Conservation (phyloP, 2,113 vertebrate genomes). For the Passerina amoena region DNA sequence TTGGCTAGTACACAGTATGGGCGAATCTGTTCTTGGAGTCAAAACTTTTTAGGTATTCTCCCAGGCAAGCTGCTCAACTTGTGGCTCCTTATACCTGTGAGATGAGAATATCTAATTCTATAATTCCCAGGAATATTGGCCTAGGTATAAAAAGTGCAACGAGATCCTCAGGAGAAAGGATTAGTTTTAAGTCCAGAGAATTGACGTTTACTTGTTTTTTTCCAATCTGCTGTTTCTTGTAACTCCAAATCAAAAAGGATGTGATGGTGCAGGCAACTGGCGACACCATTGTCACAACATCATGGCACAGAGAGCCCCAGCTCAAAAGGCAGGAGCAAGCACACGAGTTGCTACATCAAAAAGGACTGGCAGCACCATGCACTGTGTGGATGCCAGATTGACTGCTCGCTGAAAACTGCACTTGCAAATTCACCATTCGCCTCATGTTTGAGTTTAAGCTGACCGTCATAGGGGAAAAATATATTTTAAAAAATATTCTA, state of each 20-base stretch:
- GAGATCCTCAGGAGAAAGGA: background rate
- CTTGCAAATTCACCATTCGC: constrained; percentile 31
- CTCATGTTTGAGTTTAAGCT: constrained; percentile 20
- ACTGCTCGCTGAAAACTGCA: constrained; percentile 32
- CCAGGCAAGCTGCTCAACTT: background rate
- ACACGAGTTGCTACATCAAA: constrained; percentile 40
- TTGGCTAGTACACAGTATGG: background rate
- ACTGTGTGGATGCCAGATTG: constrained; percentile 3
- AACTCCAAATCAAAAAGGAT: constrained; percentile 19
- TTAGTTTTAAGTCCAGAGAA: constrained; percentile 25
- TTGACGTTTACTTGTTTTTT: constrained; percentile 58
- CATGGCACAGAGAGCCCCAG: constrained; percentile 22
- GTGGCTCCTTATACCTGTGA: background rate
- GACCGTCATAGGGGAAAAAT: background rate
- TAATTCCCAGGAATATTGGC: background rate
- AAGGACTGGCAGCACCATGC: constrained; percentile 63
- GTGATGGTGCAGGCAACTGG: constrained; percentile 34
- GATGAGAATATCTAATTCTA: background rate
- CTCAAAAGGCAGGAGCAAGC: constrained; percentile 34
- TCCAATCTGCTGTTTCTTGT: constrained; percentile 48
- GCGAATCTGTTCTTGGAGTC: background rate
- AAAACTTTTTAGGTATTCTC: background rate
- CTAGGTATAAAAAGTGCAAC: background rate
- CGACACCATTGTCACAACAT: constrained; percentile 20
- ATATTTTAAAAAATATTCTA: background rate